phyloP scores from a whole-genome alignment of 2,113 vertebrate genomes.

The Macaca nemestrina region DNA sequence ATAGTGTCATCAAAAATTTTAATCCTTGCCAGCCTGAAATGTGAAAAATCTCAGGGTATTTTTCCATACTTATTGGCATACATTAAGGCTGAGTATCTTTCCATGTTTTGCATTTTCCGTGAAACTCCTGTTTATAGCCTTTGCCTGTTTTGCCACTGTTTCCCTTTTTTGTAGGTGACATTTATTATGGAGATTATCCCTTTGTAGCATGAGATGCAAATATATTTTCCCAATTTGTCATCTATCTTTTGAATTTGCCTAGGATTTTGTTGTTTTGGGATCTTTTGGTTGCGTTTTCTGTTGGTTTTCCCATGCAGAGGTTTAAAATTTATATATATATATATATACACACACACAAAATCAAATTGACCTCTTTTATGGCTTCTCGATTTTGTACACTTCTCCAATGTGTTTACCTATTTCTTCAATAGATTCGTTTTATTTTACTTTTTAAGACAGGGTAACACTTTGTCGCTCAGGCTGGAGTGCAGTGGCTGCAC shows the following conservation, averaged over 20 bases:
- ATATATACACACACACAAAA: neutral
- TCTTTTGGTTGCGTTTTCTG: neutral
- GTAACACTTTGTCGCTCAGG: too few species aligned
- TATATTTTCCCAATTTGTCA: neutral
- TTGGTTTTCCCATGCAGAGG: neutral
- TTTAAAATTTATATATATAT: neutral
- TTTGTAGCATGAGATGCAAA: neutral
- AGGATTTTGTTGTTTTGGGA: neutral
- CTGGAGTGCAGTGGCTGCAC: too few species aligned
- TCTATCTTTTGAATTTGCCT: conserved; percentile 46
- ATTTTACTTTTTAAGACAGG: too few species aligned
- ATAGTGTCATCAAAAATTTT: neutral
- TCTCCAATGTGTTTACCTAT: neutral
- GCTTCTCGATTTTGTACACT: neutral
- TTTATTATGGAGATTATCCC: neutral
- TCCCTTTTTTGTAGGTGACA: neutral
- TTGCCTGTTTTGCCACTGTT: neutral
- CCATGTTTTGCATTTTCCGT: neutral
- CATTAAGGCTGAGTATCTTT: neutral
- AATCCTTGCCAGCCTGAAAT: neutral
- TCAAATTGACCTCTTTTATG: neutral
- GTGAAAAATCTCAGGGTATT: neutral
- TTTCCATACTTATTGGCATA: neutral
- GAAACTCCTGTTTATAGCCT: neutral
- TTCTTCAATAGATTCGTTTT: neutral